Base-by-base conservation (phyloP, 2,797 vertebrate species). In the Coilia nasus region DNA sequence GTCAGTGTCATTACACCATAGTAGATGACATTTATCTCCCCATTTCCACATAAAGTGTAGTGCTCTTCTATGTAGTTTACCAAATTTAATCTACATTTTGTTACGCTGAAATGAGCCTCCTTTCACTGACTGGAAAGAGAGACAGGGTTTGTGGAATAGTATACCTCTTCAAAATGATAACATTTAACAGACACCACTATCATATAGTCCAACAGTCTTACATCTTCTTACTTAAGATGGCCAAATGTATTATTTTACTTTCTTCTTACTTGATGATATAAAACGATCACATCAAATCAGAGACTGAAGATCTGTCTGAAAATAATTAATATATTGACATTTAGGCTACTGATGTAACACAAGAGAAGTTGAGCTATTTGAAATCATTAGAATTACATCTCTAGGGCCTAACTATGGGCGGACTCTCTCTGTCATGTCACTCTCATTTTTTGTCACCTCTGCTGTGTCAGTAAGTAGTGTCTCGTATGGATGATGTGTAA, bases 401-500 rank as follows among this genome's bases (percentile, higher is more conserved):
- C 31, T 78, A 19, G n/a, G 7, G 21, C 41, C 35, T 41, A 54
- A 14, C 21, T 41, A 41, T 44, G 71, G 71, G 35, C 71, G 7
- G 71, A 31, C 17, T 6, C 21, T 19, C 14, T 6, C 71, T 44
- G 35, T 44, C 50, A 54, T 14, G 35, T 44, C 71, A 14, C 71
- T 19, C 67, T 75, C 17, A 41, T 23, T 17, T 17, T 25, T n/a
- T 25, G 60, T 64, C 60, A 23, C 31, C 71, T 44, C 71, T 71
- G 12, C 15, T 21, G 17, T 17, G 35, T 21, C 71, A 78, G 71
- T 78, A 44, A 41, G 19, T 44, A 78, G 71, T 44, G 31, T 35
- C 57, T 21, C 57, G 4, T 78, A 44, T 88, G 87, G 83, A 82
- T 85, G 89, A 90, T 82, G 57, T 60, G 35, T 89, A 94, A 95